These are phyloP conservation scores for Eudasyphora cyanicolor DNA, from an alignment of 2,888 invertebrate species.

Conservation along the genomic window DNA sequence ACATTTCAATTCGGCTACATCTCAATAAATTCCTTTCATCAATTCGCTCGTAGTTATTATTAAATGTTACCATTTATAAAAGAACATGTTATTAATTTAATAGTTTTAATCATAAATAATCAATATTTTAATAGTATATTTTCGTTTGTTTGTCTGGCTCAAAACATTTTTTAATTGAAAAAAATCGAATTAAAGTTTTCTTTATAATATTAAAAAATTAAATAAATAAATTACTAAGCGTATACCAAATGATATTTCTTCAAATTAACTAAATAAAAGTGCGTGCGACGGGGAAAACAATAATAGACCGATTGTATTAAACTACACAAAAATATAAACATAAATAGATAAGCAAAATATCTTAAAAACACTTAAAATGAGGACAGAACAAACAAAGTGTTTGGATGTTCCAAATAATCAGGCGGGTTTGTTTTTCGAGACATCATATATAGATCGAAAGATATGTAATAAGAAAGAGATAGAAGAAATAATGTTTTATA, in stretches of 20 bases:
- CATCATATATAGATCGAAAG: no score
- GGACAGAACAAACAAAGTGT: background rate
- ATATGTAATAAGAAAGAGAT: no score
- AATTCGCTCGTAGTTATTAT: no score
- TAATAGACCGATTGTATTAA: background rate
- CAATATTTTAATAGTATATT: conserved; percentile 50
- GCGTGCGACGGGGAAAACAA: no score
- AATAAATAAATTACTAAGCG: conserved; percentile 36
- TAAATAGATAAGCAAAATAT: conserved; percentile 7
- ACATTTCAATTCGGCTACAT: no score
- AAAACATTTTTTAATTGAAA: conserved; percentile 32
- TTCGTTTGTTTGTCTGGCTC: conserved; percentile 49
- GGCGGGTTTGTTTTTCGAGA: conserved; percentile 4
- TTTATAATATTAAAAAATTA: conserved; percentile 22
- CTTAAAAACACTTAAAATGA: background rate
- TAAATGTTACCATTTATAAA: no score
- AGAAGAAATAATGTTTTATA: background rate
- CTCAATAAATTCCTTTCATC: no score
- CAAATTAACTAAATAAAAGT: conserved; percentile 35
- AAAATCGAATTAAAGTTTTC: conserved; percentile 38
- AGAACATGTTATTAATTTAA: background rate
- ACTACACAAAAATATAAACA: conserved; percentile 22
- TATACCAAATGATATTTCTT: conserved; percentile 20
- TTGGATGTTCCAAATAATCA: conserved; percentile 11
- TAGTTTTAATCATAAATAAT: conserved; percentile 19